Conservation (phyloP, 2,888 invertebrate species). For the Drosophila peninsularis region DNA sequence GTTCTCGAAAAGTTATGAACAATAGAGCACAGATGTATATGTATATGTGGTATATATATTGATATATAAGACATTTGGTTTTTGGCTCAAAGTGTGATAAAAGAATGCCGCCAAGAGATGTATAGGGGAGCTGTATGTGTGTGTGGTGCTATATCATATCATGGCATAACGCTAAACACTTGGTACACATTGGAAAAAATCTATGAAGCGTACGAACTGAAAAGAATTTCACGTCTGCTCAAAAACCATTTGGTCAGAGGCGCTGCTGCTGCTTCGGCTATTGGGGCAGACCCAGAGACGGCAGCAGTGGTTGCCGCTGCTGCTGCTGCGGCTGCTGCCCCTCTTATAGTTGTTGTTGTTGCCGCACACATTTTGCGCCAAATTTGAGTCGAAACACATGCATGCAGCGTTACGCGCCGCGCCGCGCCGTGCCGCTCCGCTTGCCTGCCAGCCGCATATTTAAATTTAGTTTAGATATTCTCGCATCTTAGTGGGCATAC, state of each 20-base stretch:
- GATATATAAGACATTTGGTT: slow-evolving; percentile 2
- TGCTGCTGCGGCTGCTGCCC: slow-evolving; percentile 2
- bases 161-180: slow-evolving; percentile 33
- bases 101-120: slow-evolving; percentile 49
- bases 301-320: slow-evolving; percentile 20
- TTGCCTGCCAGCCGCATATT: slow-evolving; percentile 39
- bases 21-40: slow-evolving; percentile 16
- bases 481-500: slow-evolving; percentile 24
- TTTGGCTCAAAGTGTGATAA: slow-evolving; percentile 45
- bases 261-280: slow-evolving; percentile 8
- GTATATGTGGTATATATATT: neutral
- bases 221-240: slow-evolving; percentile 41
- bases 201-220: slow-evolving; percentile 29
- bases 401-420: slow-evolving; percentile 45
- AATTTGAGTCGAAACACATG: slow-evolving; percentile 60
- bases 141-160: slow-evolving; percentile 33
- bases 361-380: slow-evolving; percentile 58
- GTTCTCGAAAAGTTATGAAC: slow-evolving; percentile 6
- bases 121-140: neutral
- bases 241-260: slow-evolving; percentile 46
- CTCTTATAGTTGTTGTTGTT: slow-evolving; percentile 40
- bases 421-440: slow-evolving; percentile 12
- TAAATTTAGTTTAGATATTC: slow-evolving; percentile 56
- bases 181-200: slow-evolving; percentile 29
- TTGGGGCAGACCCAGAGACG: slow-evolving; percentile 33